phyloP scores from a whole-genome alignment of 2,888 invertebrate species.

The Camponotus fellah region DNA sequence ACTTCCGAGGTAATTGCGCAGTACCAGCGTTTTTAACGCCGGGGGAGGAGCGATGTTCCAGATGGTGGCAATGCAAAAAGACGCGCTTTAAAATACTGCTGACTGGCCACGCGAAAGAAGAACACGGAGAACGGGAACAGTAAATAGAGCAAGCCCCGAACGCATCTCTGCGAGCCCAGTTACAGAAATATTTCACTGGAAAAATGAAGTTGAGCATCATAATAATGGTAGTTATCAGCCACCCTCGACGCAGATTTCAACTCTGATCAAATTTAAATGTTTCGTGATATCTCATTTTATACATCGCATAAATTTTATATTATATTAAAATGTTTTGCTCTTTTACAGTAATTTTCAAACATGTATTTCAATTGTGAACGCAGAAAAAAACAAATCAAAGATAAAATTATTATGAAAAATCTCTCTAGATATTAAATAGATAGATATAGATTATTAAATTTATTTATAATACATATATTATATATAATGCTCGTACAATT shows the following conservation, averaged over 20 bases:
- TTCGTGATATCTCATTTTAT: not conserved
- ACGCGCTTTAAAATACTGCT: slow-evolving; percentile 56
- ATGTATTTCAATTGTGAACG: not conserved
- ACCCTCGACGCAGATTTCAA: not conserved
- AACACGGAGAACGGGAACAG: slow-evolving; percentile 43
- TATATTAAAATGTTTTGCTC: not conserved
- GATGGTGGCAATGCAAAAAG: slow-evolving; percentile 56
- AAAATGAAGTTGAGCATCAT: not conserved
- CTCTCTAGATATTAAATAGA: not conserved
- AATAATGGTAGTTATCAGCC: slow-evolving; percentile 14
- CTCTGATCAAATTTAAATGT: not conserved
- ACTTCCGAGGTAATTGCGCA: slow-evolving; percentile 61
- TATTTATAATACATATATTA: not conserved
- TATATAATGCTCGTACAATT: not conserved
- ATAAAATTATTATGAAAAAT: not conserved
- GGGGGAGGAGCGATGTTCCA: slow-evolving; percentile 49
- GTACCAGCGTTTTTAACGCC: slow-evolving; percentile 61
- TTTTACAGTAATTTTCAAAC: not conserved
- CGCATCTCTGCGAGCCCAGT: slow-evolving; percentile 7
- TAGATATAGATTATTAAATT: not conserved
- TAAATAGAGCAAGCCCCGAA: slow-evolving; percentile 53
- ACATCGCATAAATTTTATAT: not conserved
- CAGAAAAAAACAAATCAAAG: not conserved
- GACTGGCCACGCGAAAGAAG: slow-evolving; percentile 49
- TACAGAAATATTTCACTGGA: slow-evolving; percentile 21